Evolutionary conservation across 2,888 invertebrate genomes (phyloP).

Genomic region (Cheilosia grossa): DNA sequence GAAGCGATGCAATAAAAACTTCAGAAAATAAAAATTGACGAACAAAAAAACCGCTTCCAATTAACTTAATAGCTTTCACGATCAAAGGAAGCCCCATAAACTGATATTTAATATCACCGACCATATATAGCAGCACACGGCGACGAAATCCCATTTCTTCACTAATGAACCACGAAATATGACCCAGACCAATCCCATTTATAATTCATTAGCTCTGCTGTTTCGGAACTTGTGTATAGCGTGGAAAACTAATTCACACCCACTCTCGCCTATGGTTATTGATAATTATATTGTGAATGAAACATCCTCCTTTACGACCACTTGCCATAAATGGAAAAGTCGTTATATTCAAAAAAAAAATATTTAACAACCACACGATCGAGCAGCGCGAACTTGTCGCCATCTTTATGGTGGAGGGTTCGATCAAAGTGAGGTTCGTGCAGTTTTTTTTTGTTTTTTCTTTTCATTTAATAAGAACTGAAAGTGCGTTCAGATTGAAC

Average conservation of each 20-base stretch:
- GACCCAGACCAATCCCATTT: constrained; percentile 60
- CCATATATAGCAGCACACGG: constrained; percentile 24
- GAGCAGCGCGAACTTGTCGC: too few species aligned
- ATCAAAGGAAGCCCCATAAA: constrained; percentile 17
- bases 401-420: too few species aligned
- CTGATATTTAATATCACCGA: constrained; percentile 14
- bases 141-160: constrained; percentile 46
- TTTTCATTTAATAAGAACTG: too few species aligned
- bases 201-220: constrained; percentile 59
- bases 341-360: not conserved
- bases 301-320: constrained; percentile 33
- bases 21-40: not conserved
- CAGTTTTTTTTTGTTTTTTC: too few species aligned
- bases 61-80: constrained; percentile 22
- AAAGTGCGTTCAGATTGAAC: too few species aligned
- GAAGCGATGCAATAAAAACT: not conserved
- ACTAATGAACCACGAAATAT: constrained; percentile 70
- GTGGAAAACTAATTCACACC: constrained; percentile 33
- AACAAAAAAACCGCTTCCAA: constrained; percentile 3
- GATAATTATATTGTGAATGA: constrained; percentile 29
- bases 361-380: too few species aligned
- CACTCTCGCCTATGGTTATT: constrained; percentile 8
- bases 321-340: constrained; percentile 45
- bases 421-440: too few species aligned
- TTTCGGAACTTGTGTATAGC: constrained; percentile 1